These are phyloP conservation scores for Andricus curvator DNA, from an alignment of 2,888 invertebrate genomes.

Conservation along the genomic window DNA sequence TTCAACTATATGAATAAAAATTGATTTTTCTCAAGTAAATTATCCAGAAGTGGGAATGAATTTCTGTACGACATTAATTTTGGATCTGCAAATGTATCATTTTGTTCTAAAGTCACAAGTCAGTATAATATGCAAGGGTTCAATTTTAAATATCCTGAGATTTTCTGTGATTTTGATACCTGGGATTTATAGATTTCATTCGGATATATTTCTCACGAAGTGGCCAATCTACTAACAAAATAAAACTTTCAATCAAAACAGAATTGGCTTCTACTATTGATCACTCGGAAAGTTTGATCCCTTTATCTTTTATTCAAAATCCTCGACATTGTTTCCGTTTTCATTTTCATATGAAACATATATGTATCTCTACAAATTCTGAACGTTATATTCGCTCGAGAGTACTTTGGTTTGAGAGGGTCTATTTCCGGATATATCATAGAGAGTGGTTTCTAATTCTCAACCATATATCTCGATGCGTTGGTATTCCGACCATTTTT, in stretches of 20 bases:
- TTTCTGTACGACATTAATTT: too few relatives aligned
- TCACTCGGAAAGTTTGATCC: not conserved
- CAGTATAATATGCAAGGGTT: too few relatives aligned
- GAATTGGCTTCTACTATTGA: not conserved
- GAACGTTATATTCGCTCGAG: not conserved
- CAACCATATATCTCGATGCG: not conserved
- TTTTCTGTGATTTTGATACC: not conserved
- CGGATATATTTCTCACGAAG: too few relatives aligned
- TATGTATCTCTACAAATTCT: constrained; percentile 12
- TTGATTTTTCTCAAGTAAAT: too few relatives aligned
- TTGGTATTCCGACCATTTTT: constrained; percentile 19
- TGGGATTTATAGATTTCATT: not conserved
- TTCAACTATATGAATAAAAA: too few relatives aligned
- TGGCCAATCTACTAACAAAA: not conserved
- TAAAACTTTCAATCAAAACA: not conserved
- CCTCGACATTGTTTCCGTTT: constrained; percentile 1
- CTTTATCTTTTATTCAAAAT: constrained; percentile 14
- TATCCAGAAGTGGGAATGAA: too few relatives aligned
- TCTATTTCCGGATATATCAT: constrained; percentile 15
- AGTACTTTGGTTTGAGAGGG: not conserved
- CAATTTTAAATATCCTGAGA: too few relatives aligned
- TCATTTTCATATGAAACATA: constrained; percentile 20
- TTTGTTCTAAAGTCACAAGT: too few relatives aligned
- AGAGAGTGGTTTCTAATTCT: constrained; percentile 19
- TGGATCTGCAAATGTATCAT: too few relatives aligned